phyloP scores from a whole-genome alignment of 2,888 invertebrate genomes.

The Tachina fera region DNA sequence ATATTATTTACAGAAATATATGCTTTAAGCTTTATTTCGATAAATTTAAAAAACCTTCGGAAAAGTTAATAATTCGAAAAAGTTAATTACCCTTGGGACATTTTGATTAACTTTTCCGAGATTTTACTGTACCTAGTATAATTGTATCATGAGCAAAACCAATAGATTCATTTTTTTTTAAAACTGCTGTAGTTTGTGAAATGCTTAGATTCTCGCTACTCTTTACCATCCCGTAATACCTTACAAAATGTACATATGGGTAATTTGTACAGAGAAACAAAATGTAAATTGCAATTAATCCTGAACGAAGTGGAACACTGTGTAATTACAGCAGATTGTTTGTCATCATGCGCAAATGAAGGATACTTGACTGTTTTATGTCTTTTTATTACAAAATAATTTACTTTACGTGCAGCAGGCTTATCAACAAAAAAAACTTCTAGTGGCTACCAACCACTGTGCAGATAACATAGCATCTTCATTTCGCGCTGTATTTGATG shows the following conservation, averaged over 20 bases:
- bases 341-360: conserved; percentile 26
- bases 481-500: conserved; percentile 4
- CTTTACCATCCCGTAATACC: conserved; percentile 58
- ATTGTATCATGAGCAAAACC: too few relatives aligned
- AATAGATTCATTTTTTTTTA: too few relatives aligned
- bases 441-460: conserved; percentile 1
- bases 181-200: too few relatives aligned
- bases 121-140: too few relatives aligned
- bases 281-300: neutral
- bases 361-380: neutral
- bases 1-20: too few relatives aligned
- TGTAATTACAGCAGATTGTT: conserved; percentile 28
- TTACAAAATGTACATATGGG: conserved; percentile 67
- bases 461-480: conserved; percentile 38
- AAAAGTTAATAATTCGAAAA: too few relatives aligned
- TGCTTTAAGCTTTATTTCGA: too few relatives aligned
- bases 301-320: conserved; percentile 48
- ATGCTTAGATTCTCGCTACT: too few relatives aligned
- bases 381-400: too few relatives aligned
- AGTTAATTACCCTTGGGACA: too few relatives aligned
- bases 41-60: too few relatives aligned
- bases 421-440: conserved; percentile 26
- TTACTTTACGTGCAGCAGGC: conserved; percentile 32
- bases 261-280: conserved; percentile 29
- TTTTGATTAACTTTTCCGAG: too few relatives aligned